Evolutionary conservation across 1,140 invertebrate species (phyloP), one percentile per base, ranked within the genome.

Genomic region (Drosophila oshimai): DNA sequence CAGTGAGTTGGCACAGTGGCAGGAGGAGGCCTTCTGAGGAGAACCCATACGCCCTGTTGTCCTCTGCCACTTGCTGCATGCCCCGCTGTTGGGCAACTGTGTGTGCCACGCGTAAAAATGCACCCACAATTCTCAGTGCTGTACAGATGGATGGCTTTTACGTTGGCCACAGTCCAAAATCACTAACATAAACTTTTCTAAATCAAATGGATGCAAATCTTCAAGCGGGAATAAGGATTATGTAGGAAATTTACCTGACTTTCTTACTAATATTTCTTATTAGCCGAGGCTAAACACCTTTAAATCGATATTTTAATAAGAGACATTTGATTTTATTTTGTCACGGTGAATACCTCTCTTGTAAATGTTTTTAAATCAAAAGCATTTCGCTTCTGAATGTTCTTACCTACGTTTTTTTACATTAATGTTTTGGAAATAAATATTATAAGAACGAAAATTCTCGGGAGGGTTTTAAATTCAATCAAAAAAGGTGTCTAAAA

Each of bases 31-130:
- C 41, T 44, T 62, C 39, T 37, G 22, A 51, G 47, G 34, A 64
- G 26, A 62, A 33, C 58, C 24, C 12, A 50, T 29, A 28, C 50
- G 54, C 5, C 53, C n/a, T 4, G 61, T 37, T 33, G 17, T 47
- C 41, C 55, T 6, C 15, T 55, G 39, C 12, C 29, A 51, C 12
- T 42, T 44, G 50, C 34, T 67, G 69, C 29, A 31, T 31, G 55
- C 18, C 51, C 28, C 36, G 24, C 26, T 41, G 4, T 50, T 53
- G 13, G 13, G 41, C 18, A 20, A 37, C 26, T 29, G 33, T 51
- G 37, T 18, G 29, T 39, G 61, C 36, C 46, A 55, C 74, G 68
- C 74, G 53, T 65, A 58, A 64, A 79, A 77, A 74, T 50, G 34
- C 34, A 67, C 36, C 17, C 18, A 75, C 28, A 65, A 41, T 31